phyloP scores from a whole-genome alignment of 2,797 vertebrate genomes.

The Carduelis carduelis region DNA sequence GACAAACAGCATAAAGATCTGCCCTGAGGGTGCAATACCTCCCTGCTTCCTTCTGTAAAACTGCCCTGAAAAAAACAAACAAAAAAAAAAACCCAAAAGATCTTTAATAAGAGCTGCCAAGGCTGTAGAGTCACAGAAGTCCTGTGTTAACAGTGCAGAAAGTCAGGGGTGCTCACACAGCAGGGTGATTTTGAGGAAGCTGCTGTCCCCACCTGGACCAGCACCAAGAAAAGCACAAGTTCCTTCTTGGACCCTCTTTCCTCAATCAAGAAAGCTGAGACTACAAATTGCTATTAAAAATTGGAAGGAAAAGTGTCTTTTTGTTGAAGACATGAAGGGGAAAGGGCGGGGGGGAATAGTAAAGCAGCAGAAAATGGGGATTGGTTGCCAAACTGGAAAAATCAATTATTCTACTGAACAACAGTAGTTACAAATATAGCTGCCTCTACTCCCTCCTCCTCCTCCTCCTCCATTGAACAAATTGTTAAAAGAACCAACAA shows the following conservation, averaged over 20 bases:
- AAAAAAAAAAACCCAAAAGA: neutral
- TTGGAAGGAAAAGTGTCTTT: conserved; percentile 18
- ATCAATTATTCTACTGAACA: conserved; percentile 63
- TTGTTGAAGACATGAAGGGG: neutral
- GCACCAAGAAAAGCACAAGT: neutral
- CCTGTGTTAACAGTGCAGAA: neutral
- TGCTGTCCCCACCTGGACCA: neutral
- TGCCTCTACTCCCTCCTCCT: conserved; percentile 53
- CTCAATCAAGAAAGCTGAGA: conserved; percentile 11
- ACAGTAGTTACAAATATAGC: conserved; percentile 62
- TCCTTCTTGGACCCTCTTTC: neutral
- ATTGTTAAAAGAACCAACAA: conserved; percentile 66
- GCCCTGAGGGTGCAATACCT: neutral
- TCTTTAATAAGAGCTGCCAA: neutral
- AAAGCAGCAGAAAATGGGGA: conserved; percentile 36
- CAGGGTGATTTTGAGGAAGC: neutral
- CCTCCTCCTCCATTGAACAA: conserved; percentile 62
- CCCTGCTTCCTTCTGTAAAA: neutral
- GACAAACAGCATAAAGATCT: neutral
- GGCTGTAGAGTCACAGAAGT: neutral
- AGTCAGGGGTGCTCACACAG: neutral
- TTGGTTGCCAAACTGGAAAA: conserved; percentile 60
- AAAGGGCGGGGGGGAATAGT: neutral
- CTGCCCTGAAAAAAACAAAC: neutral
- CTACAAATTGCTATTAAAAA: conserved; percentile 20